Conservation (phyloP, 1,140 invertebrate genomes). For the Tetramorium parvispinum region DNA sequence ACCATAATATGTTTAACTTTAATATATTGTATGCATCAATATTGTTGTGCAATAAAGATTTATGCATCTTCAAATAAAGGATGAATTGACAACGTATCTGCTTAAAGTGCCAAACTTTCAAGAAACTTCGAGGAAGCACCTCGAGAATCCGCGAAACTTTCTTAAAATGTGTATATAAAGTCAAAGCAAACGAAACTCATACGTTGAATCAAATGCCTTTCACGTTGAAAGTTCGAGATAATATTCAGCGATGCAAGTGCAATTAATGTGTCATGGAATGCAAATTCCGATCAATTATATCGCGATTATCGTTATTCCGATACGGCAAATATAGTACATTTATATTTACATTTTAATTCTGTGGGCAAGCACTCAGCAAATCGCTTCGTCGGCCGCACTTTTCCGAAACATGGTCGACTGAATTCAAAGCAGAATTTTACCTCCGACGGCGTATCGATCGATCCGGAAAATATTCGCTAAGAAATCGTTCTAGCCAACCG, state of each 20-base stretch:
- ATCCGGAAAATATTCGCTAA: slow-evolving; percentile 44
- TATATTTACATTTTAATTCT: slow-evolving; percentile 47
- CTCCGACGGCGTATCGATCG: slow-evolving; percentile 32
- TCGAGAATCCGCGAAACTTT: slow-evolving; percentile 7
- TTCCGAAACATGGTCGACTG: slow-evolving; percentile 6
- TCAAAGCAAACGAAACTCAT: background rate
- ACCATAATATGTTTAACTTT: background rate
- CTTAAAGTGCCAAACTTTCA: slow-evolving; percentile 20
- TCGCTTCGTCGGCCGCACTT: slow-evolving; percentile 24
- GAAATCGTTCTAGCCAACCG: slow-evolving; percentile 42
- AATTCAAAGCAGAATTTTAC: slow-evolving; percentile 55
- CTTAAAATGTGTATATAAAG: slow-evolving; percentile 12
- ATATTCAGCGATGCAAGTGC: background rate
- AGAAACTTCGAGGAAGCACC: background rate
- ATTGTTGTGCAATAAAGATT: background rate
- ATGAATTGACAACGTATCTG: slow-evolving; percentile 25
- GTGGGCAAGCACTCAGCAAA: slow-evolving; percentile 7
- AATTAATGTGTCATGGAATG: slow-evolving; percentile 7
- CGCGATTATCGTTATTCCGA: background rate
- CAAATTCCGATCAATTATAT: slow-evolving; percentile 16
- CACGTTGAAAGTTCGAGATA: background rate
- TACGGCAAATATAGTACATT: background rate
- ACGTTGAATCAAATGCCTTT: background rate
- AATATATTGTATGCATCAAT: background rate
- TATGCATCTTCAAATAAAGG: slow-evolving; percentile 8